Evolutionary conservation across 2,797 vertebrate species (phyloP).

Genomic region (Sebastes paucispinis): DNA sequence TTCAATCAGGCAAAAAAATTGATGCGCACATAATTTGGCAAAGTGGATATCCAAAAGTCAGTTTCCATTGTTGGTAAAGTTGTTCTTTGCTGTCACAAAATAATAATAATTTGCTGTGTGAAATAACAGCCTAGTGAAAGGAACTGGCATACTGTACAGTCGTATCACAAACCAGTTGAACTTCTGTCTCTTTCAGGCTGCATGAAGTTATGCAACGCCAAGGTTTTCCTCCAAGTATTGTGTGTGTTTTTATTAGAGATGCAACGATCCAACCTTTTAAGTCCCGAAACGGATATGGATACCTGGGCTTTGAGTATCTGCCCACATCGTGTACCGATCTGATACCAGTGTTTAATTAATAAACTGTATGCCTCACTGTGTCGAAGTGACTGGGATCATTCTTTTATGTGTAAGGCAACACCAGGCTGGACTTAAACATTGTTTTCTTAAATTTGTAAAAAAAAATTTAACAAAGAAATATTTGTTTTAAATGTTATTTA

Average conservation of each 20-base stretch:
- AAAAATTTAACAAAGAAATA: too few species aligned
- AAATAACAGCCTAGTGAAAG: background rate
- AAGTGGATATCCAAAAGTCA: conserved; percentile 7
- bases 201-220: background rate
- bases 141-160: background rate
- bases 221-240: background rate
- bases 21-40: background rate
- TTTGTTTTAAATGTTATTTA: too few species aligned
- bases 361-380: too few species aligned
- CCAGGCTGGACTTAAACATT: too few species aligned
- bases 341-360: too few species aligned
- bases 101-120: background rate
- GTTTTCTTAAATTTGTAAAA: too few species aligned
- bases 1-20: conserved; percentile 26
- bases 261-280: too few species aligned
- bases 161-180: background rate
- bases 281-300: too few species aligned
- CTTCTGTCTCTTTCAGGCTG: background rate
- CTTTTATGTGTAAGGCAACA: too few species aligned
- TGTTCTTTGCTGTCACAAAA: background rate
- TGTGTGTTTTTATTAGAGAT: background rate
- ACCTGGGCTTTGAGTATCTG: too few species aligned
- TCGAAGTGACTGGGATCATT: too few species aligned
- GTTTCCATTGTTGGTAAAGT: background rate
- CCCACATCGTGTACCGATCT: too few species aligned